Evolutionary conservation across 2,797 vertebrate species (phyloP), one percentile per base, ranked within the genome.

Genomic region (Ptychobarbus kaznakovi): DNA sequence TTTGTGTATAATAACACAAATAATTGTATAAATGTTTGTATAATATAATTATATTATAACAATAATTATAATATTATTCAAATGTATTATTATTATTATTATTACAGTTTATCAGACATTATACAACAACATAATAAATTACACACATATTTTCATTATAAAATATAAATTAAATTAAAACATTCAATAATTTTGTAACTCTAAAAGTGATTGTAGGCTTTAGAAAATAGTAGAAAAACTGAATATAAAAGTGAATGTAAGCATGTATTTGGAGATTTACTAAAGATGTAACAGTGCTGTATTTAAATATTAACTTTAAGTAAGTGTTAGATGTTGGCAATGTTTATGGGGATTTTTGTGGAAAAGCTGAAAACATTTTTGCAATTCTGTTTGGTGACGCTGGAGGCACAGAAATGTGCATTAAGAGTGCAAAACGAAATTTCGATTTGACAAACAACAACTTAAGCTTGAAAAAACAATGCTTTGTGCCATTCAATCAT

Each of bases 401-500:
- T 40, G 32, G 22, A 61, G 35, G 6, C 53, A 77, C 20, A 58
- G 51, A 6, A 42, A 63, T 79, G n/a, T 28, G n/a, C 38, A 63
- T 79, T 25, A 79, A 63, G 40, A 79, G 76, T 63, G 15, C 76
- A 44, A 44, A 15, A 63, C 1, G 1, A 20, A 28, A 79, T 79
- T 44, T 44, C 15, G 3, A 42, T 79, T 79, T 79, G 76, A 79
- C 15, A 18, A 63, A 58, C 56, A 58, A 40, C 51, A 61, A 44
- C 56, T 78, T 78, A 28, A 61, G 56, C 38, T 28, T 44, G 56
- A 44, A 74, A 63, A 46, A 4, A 3, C 53, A 63, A 11, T 18
- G 13, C 25, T 63, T 73, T 73, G 40, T 74, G 53, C 20, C 81
- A 74, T 73, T 35, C 35, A 20, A 73, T 82, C 20, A 63, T 44